Base-by-base conservation (phyloP, 2,797 vertebrate genomes). In the Oreonectes daqikongensis region DNA sequence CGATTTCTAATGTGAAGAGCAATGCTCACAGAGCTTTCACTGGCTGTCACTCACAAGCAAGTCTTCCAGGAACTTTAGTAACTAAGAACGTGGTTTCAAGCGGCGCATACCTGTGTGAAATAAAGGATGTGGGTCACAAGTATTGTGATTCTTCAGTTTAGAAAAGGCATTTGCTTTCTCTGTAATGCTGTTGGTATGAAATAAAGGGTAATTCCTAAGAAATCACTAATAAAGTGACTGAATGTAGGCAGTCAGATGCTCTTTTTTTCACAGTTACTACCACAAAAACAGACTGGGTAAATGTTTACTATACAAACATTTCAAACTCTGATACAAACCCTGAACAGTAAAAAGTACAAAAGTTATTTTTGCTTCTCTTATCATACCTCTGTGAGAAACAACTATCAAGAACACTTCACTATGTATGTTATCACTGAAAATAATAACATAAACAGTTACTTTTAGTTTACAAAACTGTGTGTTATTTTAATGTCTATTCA, bases 131-230 rank as follows among this genome's bases (percentile, higher is more conserved):
- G 12, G 5, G 5, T 7, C 53, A 5, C 53, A 2, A n/a, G n/a
- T n/a, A n/a, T n/a, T n/a, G 17, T 26, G 10, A 42, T 63, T 22
- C 15, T 46, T 71, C 10, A 5, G 9, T 24, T 11, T 24, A 12
- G 20, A 53, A 2, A 48, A 44, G 26, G 35, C 18, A 5, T 0
- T 2, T 12, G 9, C 5, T 5, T 20, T 24, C 20, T 22, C 20
- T 10, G 3, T 53, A 24, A 24, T 24, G 52, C 11, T 12, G 42
- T 10, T 2, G 28, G 11, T 14, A 42, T 28, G 35, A 55, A 32
- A 67, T 32, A 22, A 6, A 44, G 61, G 71, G 59, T 40, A 66
- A 66, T 65, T 66, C 40, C 35, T 66, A 55, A 10, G 72, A 66
- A 67, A 67, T 32, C 24, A 44, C 50, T 24, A 40, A 57, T 57